Conservation (phyloP, 2,888 invertebrate species). For the Phymatocera aterrima region DNA sequence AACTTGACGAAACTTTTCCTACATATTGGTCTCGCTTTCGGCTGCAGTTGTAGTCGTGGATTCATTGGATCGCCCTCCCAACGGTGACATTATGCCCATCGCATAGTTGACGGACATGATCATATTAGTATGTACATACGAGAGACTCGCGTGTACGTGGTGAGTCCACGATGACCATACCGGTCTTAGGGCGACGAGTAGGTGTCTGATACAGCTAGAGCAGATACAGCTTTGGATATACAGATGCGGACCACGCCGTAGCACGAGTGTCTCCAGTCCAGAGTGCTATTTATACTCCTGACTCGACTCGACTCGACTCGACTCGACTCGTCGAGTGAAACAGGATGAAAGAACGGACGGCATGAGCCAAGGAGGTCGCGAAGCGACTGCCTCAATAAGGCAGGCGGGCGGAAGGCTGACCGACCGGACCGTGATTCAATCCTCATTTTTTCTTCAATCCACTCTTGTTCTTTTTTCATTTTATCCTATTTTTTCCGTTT, state of each 20-base stretch:
- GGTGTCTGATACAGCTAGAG: constrained; percentile 55
- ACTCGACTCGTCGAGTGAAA: constrained; percentile 54
- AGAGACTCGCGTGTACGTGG: constrained; percentile 30
- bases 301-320: constrained; percentile 58
- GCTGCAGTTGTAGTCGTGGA: not conserved
- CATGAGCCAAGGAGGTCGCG: constrained; percentile 45
- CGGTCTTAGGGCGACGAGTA: constrained; percentile 51
- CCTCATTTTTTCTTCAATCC: constrained; percentile 50
- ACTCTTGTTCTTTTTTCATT: not conserved
- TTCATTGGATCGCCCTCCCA: constrained; percentile 4
- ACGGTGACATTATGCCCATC: not conserved
- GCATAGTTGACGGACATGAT: constrained; percentile 28
- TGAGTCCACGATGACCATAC: constrained; percentile 35
- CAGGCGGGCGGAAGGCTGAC: constrained; percentile 65
- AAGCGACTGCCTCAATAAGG: constrained; percentile 71
- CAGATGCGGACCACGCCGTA: constrained; percentile 51
- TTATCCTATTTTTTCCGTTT: constrained; percentile 60
- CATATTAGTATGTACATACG: constrained; percentile 41
- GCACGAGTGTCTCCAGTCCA: constrained; percentile 56
- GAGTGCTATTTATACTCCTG: constrained; percentile 66
- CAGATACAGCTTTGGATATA: constrained; percentile 50
- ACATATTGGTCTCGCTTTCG: no score
- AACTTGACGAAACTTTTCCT: no score
- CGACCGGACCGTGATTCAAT: constrained; percentile 67
- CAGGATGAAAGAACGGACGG: constrained; percentile 53